Conservation (phyloP, 1,140 invertebrate species). For the Acyrthosiphon pisum region DNA sequence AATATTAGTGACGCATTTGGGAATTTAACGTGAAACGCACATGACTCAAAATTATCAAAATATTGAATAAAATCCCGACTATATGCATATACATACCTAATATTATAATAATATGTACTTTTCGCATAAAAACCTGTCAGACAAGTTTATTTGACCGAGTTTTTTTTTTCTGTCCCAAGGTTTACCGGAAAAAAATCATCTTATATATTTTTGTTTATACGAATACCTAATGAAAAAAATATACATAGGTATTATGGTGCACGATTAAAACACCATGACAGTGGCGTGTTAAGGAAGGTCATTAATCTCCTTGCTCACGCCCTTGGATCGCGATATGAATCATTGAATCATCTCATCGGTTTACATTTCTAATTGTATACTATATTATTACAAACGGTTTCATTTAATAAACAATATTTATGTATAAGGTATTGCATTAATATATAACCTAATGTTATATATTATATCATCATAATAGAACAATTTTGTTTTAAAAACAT, state of each 20-base stretch:
- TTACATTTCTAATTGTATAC: not conserved
- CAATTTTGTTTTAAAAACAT: not conserved
- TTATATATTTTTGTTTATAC: not conserved
- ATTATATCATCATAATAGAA: not conserved
- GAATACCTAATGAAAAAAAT: not conserved
- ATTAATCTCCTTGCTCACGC: conserved; percentile 43
- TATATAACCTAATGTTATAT: not conserved
- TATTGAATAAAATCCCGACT: not conserved
- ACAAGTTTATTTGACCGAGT: conserved; percentile 27
- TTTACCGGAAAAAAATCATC: conserved; percentile 15
- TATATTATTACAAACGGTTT: not conserved
- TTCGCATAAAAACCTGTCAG: not conserved
- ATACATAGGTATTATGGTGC: not conserved
- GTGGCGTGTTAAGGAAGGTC: conserved; percentile 50
- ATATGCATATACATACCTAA: not conserved
- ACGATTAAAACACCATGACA: conserved; percentile 30
- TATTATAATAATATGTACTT: not conserved
- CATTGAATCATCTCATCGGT: not conserved
- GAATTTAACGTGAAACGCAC: not conserved
- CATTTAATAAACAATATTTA: not conserved
- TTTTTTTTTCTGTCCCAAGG: conserved; percentile 14
- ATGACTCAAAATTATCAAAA: not conserved
- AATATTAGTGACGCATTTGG: conserved; percentile 22
- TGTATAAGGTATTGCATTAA: not conserved
- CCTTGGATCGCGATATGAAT: conserved; percentile 47